Base-by-base conservation (phyloP, 2,797 vertebrate genomes). In the Alauda arvensis region DNA sequence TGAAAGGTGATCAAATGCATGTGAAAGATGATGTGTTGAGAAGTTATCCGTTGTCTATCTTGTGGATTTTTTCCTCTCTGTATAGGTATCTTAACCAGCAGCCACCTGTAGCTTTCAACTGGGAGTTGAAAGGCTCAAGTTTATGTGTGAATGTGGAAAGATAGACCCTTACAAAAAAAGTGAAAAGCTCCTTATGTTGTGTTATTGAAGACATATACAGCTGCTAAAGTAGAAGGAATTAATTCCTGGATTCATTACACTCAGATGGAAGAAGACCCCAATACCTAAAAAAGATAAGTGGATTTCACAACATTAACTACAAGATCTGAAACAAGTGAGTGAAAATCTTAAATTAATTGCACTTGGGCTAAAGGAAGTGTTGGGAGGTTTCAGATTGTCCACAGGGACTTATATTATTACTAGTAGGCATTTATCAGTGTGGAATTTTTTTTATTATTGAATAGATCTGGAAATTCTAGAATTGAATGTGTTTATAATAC, bases 61-160 rank as follows among this genome's bases (percentile, higher is more conserved):
- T 19, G 8, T 24, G 34, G 12, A 8, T 34, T 84, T 77, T 43
- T 8, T 70, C 15, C 11, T 77, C 16, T 51, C 51, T 56, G 13
- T 24, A 8, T 28, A 43, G n/a, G 7, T 17, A 14, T n/a, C n/a
- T 56, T 43, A 56, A n/a, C 26, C 28, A 37, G n/a, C 18, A 21
- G 6, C 16, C 19, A 23, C 19, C 28, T 31, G 16, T 37, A 56
- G 9, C 49, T 69, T 77, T 43, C 26, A 43, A 1, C 6, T 18
- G 37, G 26, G 26, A 6, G 21, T 15, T 34, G 31, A 48, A 77
- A 62, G 18, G 34, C 49, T 56, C 21, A 49, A 5, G 21, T 56
- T 62, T 37, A 37, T 37, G 19, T n/a, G 28, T 16, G 10, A 66
- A 45, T 0, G 0, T 33, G 46, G 28, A 37, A 56, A 70, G 14